Evolutionary conservation across 30 jellyfish, hydroid and myxozoan genomes (phyloP), one percentile per base, ranked within the genome.

Genomic region (Pelagia noctiluca): DNA sequence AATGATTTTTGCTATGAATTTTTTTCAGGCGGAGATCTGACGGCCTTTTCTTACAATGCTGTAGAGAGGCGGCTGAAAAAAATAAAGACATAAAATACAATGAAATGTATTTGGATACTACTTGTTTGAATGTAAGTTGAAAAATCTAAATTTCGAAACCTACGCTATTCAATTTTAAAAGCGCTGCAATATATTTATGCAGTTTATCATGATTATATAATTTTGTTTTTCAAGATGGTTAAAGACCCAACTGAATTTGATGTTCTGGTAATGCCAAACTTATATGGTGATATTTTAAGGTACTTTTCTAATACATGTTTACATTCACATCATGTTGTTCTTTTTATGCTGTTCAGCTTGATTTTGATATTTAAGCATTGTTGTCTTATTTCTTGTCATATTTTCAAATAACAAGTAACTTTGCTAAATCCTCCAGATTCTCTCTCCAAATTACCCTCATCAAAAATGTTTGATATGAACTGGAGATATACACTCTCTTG

Each of bases 251-350:
- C 98, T 23, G 88, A 78, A 53, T 95, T 78, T 50, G 99, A 95
- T 81, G 96, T 95, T 13, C 86, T 95, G 8, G 99, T 95, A 35
- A 95, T 95, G 99, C 99, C 99, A 49, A 95, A 95, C 64, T 71
- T 95, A 33, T 95, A 95, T 61, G 99, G 99, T 7, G 99, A 95
- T 63, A 95, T 95, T 63, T 82, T 95, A 31, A 95, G 99, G 99
- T 95, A 47, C 13, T 21, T 3, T 7, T 53, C 57, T n/a, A n/a
- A n/a, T n/a, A n/a, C n/a, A n/a, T n/a, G n/a, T n/a, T n/a, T n/a
- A n/a, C n/a, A n/a, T n/a, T n/a, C n/a, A n/a, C n/a, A n/a, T n/a
- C n/a, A n/a, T n/a, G n/a, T n/a, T n/a, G n/a, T n/a, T n/a, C n/a
- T n/a, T n/a, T n/a, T n/a, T n/a, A n/a, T n/a, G n/a, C n/a, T n/a